A percentile compares a stretch with the other conserved stretches of the same genome.
These are phyloP conservation scores for Danio jaintianensis DNA, from an alignment of 2,797 vertebrate species.

Conservation along the genomic window DNA sequence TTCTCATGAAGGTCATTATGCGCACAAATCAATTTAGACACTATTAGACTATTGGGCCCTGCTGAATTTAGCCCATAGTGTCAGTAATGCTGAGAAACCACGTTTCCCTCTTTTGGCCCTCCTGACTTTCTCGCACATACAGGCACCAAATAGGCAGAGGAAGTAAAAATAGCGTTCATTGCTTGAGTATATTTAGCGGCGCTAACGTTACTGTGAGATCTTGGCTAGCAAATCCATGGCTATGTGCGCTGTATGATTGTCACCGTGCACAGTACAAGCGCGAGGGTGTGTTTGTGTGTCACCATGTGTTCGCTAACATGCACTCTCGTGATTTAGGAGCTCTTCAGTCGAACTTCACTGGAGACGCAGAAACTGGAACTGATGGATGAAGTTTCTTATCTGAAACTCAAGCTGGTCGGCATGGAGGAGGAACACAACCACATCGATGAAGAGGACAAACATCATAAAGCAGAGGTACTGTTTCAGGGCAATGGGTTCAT, in stretches of 20 bases:
- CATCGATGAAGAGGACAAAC: constrained; percentile 80
- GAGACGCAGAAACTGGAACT: constrained; percentile 96
- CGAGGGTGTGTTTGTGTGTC: constrained; percentile 37
- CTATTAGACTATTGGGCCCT: background rate
- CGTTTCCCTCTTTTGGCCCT: constrained; percentile 49
- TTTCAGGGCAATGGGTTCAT: constrained; percentile 12
- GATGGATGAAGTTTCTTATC: constrained; percentile 92
- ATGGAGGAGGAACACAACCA: constrained; percentile 86
- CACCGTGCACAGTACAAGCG: constrained; percentile 27
- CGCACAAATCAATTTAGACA: background rate
- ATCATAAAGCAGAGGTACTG: constrained; percentile 91
- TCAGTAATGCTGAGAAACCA: constrained; percentile 58
- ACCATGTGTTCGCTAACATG: constrained; percentile 35
- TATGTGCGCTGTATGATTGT: constrained; percentile 41
- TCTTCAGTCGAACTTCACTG: constrained; percentile 89
- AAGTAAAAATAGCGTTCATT: constrained; percentile 75
- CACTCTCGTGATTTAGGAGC: constrained; percentile 79
- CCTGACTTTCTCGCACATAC: constrained; percentile 33
- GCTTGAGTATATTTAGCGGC: constrained; percentile 78
- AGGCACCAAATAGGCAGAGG: constrained; percentile 55
- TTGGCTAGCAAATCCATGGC: too few species aligned
- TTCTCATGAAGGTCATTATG: background rate
- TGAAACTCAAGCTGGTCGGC: constrained; percentile 92
- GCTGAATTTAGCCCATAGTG: constrained; percentile 49
- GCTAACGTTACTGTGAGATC: constrained; percentile 62